These are phyloP conservation scores for Aromia moschata DNA, from an alignment of 2,888 invertebrate species.

Conservation along the genomic window DNA sequence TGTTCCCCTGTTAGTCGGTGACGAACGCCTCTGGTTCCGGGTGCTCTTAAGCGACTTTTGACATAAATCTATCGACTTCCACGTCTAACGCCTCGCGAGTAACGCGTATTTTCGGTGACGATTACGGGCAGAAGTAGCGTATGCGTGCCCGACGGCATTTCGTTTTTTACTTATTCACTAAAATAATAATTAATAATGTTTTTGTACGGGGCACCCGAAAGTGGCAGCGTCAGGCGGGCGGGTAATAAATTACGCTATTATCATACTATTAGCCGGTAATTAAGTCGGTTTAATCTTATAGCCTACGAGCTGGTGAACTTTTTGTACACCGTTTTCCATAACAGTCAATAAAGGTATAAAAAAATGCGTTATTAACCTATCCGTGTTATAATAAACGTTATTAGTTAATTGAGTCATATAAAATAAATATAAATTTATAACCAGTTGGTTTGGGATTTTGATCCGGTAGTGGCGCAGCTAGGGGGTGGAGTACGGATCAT, in stretches of 20 bases:
- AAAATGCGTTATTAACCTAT: no score
- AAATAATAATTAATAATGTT: slow-evolving; percentile 27
- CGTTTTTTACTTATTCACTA: slow-evolving; percentile 17
- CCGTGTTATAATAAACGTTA: no score
- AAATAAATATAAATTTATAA: no score
- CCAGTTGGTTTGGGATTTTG: no score
- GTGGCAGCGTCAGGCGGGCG: slow-evolving; percentile 25
- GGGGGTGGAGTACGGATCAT: no score
- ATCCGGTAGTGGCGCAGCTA: no score
- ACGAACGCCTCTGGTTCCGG: not conserved
- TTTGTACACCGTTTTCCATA: no score
- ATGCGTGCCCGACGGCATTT: slow-evolving; percentile 10
- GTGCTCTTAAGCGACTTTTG: not conserved
- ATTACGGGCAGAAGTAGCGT: not conserved
- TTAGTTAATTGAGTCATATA: no score
- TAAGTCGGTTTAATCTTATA: slow-evolving; percentile 53
- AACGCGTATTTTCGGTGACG: slow-evolving; percentile 8
- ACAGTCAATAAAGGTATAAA: no score
- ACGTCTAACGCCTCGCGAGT: not conserved
- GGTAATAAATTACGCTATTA: slow-evolving; percentile 52
- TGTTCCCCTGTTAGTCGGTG: no score
- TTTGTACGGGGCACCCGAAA: slow-evolving; percentile 27
- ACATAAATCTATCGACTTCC: not conserved
- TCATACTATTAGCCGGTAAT: slow-evolving; percentile 51
- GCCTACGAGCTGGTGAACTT: no score